phyloP scores from a whole-genome alignment of 2,113 vertebrate species.

The Stomatorhinus ivindoensis region DNA sequence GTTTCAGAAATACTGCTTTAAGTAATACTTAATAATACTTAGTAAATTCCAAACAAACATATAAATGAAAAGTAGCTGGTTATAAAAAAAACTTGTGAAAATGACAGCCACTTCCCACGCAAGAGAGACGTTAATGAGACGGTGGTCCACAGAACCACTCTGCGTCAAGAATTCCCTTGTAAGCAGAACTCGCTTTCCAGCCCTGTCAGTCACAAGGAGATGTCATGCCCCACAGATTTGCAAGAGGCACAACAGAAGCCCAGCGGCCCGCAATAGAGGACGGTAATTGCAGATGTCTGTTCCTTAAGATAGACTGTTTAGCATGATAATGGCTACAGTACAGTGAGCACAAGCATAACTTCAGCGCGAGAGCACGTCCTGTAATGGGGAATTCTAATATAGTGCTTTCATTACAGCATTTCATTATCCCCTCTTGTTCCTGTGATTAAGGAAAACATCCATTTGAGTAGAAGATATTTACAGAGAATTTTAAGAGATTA shows the following conservation, averaged over 20 bases:
- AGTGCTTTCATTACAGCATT: conserved; percentile 16
- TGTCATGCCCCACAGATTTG: conserved; percentile 34
- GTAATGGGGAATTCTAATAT: conserved; percentile 22
- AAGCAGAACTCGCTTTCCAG: conserved; percentile 8
- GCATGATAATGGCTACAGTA: conserved; percentile 31
- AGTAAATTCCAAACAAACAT: background rate
- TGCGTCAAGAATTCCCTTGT: conserved; percentile 3
- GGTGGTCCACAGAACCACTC: conserved; percentile 12
- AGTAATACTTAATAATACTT: background rate
- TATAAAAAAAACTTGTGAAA: background rate
- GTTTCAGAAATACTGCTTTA: no score
- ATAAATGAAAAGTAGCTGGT: background rate
- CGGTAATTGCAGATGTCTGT: conserved; percentile 38
- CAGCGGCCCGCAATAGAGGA: conserved; percentile 32
- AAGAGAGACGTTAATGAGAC: conserved; percentile 8
- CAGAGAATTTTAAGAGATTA: conserved; percentile 12
- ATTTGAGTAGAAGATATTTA: conserved; percentile 1
- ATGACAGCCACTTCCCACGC: background rate
- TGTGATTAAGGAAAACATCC: conserved; percentile 16
- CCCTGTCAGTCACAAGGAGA: conserved; percentile 19
- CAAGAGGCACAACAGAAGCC: conserved; percentile 34
- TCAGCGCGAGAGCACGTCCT: background rate
- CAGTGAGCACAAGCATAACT: conserved; percentile 6
- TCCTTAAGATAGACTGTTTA: conserved; percentile 36
- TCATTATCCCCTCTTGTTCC: conserved; percentile 16